Conservation (phyloP, 2,888 invertebrate genomes). For the Cotesia congregata region DNA sequence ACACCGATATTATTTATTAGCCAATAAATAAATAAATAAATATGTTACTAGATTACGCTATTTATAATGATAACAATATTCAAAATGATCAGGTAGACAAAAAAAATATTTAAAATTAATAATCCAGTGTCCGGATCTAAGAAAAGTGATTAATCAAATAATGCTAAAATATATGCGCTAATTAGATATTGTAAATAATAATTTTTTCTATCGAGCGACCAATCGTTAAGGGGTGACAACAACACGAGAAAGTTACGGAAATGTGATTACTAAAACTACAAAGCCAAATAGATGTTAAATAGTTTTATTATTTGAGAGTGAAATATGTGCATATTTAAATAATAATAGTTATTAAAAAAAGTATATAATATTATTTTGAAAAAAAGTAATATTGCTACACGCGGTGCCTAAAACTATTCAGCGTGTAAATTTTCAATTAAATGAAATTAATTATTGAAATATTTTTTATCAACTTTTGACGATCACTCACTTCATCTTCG, state of each 20-base stretch:
- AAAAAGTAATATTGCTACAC: background rate
- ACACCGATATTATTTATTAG: background rate
- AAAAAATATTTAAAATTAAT: background rate
- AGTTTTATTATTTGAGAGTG: background rate
- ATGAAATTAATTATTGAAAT: background rate
- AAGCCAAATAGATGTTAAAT: background rate
- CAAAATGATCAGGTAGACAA: background rate
- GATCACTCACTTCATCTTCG: background rate
- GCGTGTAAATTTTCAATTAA: background rate
- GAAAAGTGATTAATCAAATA: conserved; percentile 7
- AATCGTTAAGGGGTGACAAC: conserved; percentile 28
- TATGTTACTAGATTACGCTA: background rate
- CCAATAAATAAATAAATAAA: background rate
- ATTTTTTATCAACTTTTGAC: background rate
- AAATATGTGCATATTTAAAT: background rate
- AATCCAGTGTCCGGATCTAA: background rate
- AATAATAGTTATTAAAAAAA: background rate
- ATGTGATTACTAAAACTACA: background rate
- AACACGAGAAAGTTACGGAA: background rate
- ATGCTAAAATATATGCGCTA: background rate
- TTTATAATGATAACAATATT: background rate
- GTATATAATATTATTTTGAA: background rate
- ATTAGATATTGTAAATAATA: conserved; percentile 26
- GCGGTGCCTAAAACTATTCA: background rate
- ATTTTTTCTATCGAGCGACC: conserved; percentile 40